These are phyloP conservation scores for Rosalia funebris DNA, from an alignment of 2,888 invertebrate genomes.

Conservation along the genomic window DNA sequence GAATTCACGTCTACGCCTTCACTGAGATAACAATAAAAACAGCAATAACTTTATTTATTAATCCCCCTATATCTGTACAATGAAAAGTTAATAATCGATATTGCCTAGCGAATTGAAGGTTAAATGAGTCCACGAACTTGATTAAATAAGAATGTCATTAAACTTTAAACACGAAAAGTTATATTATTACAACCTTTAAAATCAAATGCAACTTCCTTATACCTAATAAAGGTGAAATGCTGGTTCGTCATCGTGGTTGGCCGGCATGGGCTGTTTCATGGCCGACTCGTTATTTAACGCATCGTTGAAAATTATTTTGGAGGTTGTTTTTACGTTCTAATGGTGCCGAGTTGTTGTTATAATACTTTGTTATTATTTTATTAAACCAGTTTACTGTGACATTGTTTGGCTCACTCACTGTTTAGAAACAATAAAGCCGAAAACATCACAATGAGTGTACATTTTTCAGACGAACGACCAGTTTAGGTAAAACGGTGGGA, in stretches of 20 bases:
- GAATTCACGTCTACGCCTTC: too few relatives aligned
- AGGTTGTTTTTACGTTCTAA: slow-evolving; percentile 27
- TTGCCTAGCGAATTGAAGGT: neutral
- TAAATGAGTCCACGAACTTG: neutral
- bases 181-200: slow-evolving; percentile 24
- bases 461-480: too few relatives aligned
- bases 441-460: too few relatives aligned
- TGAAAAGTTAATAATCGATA: neutral
- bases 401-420: slow-evolving; percentile 5
- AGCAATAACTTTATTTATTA: neutral
- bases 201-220: slow-evolving; percentile 23
- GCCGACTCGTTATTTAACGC: slow-evolving; percentile 27
- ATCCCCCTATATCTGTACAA: neutral
- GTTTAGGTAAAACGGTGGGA: too few relatives aligned
- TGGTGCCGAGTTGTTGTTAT: slow-evolving; percentile 13
- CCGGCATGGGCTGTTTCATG: slow-evolving; percentile 16
- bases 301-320: slow-evolving; percentile 27
- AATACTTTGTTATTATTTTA: slow-evolving; percentile 22
- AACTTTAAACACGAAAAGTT: neutral
- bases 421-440: too few relatives aligned
- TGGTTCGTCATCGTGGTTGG: slow-evolving; percentile 13
- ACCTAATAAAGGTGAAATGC: slow-evolving; percentile 26
- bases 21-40: too few relatives aligned
- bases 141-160: neutral
- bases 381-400: slow-evolving; percentile 29